Evolutionary conservation across 2,113 vertebrate genomes (phyloP).

Genomic region (Pardalotus punctatus): DNA sequence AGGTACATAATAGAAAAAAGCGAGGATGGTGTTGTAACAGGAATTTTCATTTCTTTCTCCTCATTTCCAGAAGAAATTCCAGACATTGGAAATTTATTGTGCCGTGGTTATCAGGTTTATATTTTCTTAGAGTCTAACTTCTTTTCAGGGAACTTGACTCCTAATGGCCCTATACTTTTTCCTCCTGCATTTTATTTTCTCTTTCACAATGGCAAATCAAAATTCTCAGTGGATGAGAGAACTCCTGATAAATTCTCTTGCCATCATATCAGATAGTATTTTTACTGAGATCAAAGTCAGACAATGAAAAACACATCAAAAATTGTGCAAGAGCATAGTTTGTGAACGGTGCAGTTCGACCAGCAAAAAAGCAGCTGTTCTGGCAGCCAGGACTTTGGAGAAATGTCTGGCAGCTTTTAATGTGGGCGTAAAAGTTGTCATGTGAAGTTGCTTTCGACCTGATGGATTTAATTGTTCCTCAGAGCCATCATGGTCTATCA

Average conservation of each 20-base stretch:
- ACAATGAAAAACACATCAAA: neutral
- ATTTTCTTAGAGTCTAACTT: neutral
- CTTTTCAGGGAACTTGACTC: neutral
- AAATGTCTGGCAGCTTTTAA: neutral
- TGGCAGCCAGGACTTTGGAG: neutral
- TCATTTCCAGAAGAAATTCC: constrained; percentile 43
- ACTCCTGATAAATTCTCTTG: neutral
- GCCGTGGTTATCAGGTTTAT: neutral
- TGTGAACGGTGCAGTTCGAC: fast-evolving
- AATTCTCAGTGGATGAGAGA: neutral
- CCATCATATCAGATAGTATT: neutral
- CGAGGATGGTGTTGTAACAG: neutral
- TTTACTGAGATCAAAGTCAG: neutral
- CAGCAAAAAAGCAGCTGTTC: neutral
- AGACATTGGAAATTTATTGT: constrained; percentile 19
- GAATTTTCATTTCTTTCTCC: constrained; percentile 38
- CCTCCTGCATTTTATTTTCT: neutral
- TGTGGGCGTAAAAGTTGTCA: constrained; percentile 28
- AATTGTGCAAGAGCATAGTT: neutral
- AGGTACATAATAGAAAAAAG: constrained; percentile 45
- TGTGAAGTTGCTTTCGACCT: constrained; percentile 51
- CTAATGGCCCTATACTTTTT: neutral
- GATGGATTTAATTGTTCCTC: constrained; percentile 55
- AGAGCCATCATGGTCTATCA: constrained; percentile 57
- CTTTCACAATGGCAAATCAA: neutral